Percentiles rank a stretch among this genome's conserved stretches.
phyloP scores from a whole-genome alignment of 2,888 invertebrate species.

The Eupithecia insigniata region DNA sequence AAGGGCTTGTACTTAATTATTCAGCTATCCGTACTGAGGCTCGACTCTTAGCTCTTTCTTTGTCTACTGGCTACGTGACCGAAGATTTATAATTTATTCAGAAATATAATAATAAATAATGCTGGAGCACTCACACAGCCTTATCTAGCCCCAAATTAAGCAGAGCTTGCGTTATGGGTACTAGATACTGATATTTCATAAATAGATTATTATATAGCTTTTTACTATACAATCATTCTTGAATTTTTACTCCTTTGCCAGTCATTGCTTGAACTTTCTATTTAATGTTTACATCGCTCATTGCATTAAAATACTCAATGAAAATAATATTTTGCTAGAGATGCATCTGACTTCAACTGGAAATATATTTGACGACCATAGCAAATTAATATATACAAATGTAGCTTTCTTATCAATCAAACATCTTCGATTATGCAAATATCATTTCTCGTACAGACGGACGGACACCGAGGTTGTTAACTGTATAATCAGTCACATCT shows the following conservation, averaged over 20 bases:
- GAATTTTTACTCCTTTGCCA: conserved; percentile 24
- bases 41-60: conserved; percentile 5
- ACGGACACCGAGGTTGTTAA: conserved; percentile 34
- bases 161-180: too few relatives aligned
- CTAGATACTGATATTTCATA: too few relatives aligned
- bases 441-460: conserved; percentile 34
- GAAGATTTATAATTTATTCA: too few relatives aligned
- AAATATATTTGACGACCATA: neutral
- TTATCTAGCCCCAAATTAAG: too few relatives aligned
- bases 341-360: neutral
- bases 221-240: conserved; percentile 12
- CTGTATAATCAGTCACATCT: conserved; percentile 54
- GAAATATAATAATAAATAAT: too few relatives aligned
- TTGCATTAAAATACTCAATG: too few relatives aligned
- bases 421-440: conserved; percentile 34
- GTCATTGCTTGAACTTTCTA: conserved; percentile 25
- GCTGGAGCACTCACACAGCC: too few relatives aligned
- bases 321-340: neutral
- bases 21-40: conserved; percentile 3
- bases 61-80: too few relatives aligned
- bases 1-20: conserved; percentile 12
- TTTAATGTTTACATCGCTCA: conserved; percentile 15
- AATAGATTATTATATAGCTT: too few relatives aligned
- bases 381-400: conserved; percentile 1
- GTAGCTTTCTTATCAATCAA: conserved; percentile 24